Evolutionary conservation across 1,140 invertebrate species (phyloP), one percentile per base, ranked within the genome.

Genomic region (Chironomus striatipennis): DNA sequence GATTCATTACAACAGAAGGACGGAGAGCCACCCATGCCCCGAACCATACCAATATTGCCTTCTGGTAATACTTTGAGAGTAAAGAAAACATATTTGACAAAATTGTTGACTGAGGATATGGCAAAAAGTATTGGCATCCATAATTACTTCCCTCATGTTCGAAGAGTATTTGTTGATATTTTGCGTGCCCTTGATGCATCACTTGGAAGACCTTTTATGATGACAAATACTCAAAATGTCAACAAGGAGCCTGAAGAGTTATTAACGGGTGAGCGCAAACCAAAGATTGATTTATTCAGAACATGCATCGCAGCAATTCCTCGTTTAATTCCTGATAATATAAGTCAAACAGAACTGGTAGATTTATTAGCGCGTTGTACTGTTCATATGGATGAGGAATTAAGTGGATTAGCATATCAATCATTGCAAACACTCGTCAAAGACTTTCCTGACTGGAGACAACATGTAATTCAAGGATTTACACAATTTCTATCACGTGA

Each of bases 1-100:
- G 98, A 99, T 82, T 97, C 95, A 80, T 84, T 99, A 18, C 97
- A 99, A 81, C 98, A 99, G 83, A 98, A 98, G 81, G 98, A 99
- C 83, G 97, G 91, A 0, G 96, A 98, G 81, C 97, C 97, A 8
- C 96, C 96, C 0, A 98, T 99, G 96, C 97, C 97, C 0, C 87
- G 96, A 77, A 96, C 95, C 0, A 93, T 96, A 73, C 95, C 94
- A 0, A 94, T 95, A 1, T 84, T 98, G 57, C 97, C 97, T 0
- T 98, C 96, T 0, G 96, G 95, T 0, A 96, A 96, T 82, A 97
- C 97, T 0, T 86, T 98, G 73, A 84, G 95, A 42, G 94, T 98
- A 0, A 98, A 98, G 81, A 98, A 98, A 81, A 99, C 96, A 2
- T 98, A 96, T 83, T 83, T 98, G 0, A 98, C 96, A 79, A 97